Evolutionary conservation across 2,888 invertebrate genomes (phyloP).

Genomic region (Odontocolon sp.): DNA sequence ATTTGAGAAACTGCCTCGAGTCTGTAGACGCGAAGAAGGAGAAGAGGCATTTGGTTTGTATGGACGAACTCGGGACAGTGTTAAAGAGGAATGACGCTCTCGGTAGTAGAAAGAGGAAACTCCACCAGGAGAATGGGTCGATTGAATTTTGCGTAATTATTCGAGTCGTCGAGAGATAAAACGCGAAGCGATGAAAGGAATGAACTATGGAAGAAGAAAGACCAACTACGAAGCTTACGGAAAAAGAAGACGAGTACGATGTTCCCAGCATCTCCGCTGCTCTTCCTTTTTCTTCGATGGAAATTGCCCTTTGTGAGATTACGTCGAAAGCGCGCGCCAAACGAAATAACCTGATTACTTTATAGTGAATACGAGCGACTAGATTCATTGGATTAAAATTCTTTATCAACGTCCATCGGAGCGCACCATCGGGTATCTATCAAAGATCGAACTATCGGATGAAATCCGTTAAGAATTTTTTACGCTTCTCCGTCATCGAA

Average conservation of each 20-base stretch:
- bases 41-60: constrained; percentile 37
- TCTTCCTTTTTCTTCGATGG: constrained; percentile 45
- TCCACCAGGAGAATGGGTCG: constrained; percentile 12
- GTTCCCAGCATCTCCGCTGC: constrained; percentile 13
- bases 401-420: constrained; percentile 41
- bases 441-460: neutral
- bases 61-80: constrained; percentile 42
- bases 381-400: constrained; percentile 54
- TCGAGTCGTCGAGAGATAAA: constrained; percentile 48
- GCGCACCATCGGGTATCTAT: constrained; percentile 16
- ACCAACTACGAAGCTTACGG: neutral
- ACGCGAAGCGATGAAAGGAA: constrained; percentile 26
- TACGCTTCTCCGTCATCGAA: neutral
- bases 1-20: constrained; percentile 39
- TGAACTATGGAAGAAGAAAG: neutral
- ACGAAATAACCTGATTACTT: constrained; percentile 57
- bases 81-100: neutral
- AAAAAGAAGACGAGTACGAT: neutral
- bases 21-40: constrained; percentile 7
- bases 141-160: constrained; percentile 60
- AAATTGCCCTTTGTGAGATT: constrained; percentile 60
- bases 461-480: neutral
- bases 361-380: constrained; percentile 33
- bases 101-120: neutral
- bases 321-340: constrained; percentile 48